These are phyloP conservation scores for Gavia stellata DNA, from an alignment of 2,113 vertebrate species.

Conservation along the genomic window DNA sequence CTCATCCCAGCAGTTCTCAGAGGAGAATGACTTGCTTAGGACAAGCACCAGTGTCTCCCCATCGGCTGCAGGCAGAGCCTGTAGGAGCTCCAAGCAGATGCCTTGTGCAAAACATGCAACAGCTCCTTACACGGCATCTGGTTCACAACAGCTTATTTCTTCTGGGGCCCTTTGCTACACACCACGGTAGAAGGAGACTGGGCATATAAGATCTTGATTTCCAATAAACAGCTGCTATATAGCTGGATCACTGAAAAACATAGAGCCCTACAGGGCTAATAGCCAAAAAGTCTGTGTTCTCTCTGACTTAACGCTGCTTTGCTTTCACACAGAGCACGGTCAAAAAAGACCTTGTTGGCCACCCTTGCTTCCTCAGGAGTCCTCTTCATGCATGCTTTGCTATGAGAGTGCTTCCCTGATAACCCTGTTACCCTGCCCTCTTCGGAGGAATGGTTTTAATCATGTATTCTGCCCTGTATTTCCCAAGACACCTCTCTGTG, in stretches of 20 bases:
- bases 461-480: neutral
- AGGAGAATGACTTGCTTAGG: neutral
- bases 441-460: neutral
- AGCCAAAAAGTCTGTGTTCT: neutral
- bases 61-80: neutral
- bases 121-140: neutral
- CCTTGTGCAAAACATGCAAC: neutral
- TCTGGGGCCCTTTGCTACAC: neutral
- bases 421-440: neutral
- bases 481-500: neutral
- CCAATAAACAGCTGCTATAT: neutral
- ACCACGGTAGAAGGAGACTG: accelerated
- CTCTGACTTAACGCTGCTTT: neutral
- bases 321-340: neutral
- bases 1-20: neutral
- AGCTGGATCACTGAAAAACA: neutral
- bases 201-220: neutral
- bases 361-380: neutral
- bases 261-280: neutral
- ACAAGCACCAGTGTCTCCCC: neutral
- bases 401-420: neutral
- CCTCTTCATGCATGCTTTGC: neutral
- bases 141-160: neutral
- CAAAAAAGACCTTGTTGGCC: neutral
- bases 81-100: neutral